Base-by-base conservation (phyloP, 1,140 invertebrate genomes). In the Chionoecetes opilio region DNA sequence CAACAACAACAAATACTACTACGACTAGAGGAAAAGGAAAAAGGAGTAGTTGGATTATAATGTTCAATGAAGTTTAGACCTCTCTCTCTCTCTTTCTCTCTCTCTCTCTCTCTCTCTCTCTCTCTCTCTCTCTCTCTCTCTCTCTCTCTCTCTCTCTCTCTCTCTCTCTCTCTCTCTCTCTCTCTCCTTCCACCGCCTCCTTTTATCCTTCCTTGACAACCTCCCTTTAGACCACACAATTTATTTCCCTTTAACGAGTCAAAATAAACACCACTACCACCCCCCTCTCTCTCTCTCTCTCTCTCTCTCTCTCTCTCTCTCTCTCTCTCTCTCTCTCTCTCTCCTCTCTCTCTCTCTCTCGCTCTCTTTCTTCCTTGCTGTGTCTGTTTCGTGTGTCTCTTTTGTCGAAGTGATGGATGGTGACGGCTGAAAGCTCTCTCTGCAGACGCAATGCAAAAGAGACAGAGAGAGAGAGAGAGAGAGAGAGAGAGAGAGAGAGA, bases 241-340 rank as follows among this genome's bases (percentile, higher is more conserved):
- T 87, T 38, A 87, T 87, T 87, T 37, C 88, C 29, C 46, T 41
- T 90, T 90, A 35, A 41, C 46, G 37, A 35, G 29, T 46, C 88
- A 38, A 38, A 38, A 38, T 41, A 35, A 90, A 38, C 75, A 35
- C 14, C 34, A 9, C 53, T 38, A 5, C 37, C n/a, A 17, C n/a
- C 88, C n/a, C 88, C n/a, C 88, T 46, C 88, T 21, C 32, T 37
- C 88, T 26, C 37, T 90, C 35, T 37, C 14, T 90, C 35, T 38
- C 88, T 90, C 35, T 37, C 90, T 91, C 46, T 46, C 46, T 91
- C 90, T 46, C 90, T 32, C 41, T 90, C 88, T 90, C 88, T 90
- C 38, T 46, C 88, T 90, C 88, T 91, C 89, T 53, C 41, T 91
- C 41, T 91, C 41, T 53, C 89, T 53, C 41, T 91, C 41, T 91